phyloP scores from a whole-genome alignment of 2,888 invertebrate genomes.

The Epinotia brunnichana region DNA sequence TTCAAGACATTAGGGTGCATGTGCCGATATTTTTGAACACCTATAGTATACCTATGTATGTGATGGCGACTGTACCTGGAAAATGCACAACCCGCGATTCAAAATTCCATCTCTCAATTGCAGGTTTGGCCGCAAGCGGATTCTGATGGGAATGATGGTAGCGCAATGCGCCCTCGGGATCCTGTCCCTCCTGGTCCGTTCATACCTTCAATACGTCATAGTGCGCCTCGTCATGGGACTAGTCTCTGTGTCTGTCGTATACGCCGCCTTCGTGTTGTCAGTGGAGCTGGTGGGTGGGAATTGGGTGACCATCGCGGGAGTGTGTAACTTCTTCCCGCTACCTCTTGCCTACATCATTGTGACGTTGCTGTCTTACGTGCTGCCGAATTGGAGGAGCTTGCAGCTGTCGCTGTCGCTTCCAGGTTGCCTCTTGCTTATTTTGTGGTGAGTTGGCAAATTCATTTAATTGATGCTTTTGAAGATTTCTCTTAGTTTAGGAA shows the following conservation, averaged over 20 bases:
- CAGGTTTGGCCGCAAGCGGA: constrained; percentile 89
- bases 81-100: too few species aligned
- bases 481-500: neutral
- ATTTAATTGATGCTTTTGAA: constrained; percentile 9
- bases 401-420: constrained; percentile 90
- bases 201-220: constrained; percentile 87
- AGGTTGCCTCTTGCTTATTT: constrained; percentile 86
- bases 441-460: constrained; percentile 82
- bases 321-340: constrained; percentile 91
- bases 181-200: constrained; percentile 87
- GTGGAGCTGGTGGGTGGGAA: constrained; percentile 91
- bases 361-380: constrained; percentile 87
- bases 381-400: constrained; percentile 89
- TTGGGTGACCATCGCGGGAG: constrained; percentile 91
- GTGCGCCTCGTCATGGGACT: constrained; percentile 89
- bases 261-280: constrained; percentile 90
- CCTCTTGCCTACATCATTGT: constrained; percentile 90
- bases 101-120: constrained; percentile 50
- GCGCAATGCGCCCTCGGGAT: constrained; percentile 88
- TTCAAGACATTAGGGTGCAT: too few species aligned
- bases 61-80: too few species aligned
- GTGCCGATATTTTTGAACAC: too few species aligned
- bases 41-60: too few species aligned
- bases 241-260: constrained; percentile 91
- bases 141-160: constrained; percentile 88